phyloP scores from a whole-genome alignment of 2,797 vertebrate genomes.

The Manis pentadactyla region DNA sequence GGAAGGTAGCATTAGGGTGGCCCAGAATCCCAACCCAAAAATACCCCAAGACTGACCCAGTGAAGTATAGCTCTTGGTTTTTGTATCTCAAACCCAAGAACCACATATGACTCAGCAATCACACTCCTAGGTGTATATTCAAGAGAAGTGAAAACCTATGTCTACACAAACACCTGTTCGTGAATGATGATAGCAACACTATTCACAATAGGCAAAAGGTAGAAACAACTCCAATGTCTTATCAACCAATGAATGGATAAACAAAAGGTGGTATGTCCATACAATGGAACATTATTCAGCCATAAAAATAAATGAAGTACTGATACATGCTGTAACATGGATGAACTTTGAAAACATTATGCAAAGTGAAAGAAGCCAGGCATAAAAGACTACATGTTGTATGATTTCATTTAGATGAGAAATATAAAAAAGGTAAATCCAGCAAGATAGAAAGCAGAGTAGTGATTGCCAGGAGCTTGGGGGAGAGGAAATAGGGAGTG shows the following conservation, averaged over 20 bases:
- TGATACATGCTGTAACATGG: accelerated
- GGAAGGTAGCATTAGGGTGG: not conserved
- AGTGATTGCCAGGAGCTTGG: no score
- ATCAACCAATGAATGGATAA: accelerated
- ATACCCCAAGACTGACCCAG: not conserved
- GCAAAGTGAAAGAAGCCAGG: not conserved
- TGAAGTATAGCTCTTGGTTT: not conserved
- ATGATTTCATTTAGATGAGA: not conserved
- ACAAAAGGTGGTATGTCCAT: accelerated
- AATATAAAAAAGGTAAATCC: not conserved
- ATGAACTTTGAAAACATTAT: not conserved
- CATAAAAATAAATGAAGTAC: accelerated
- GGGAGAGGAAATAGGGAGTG: not conserved
- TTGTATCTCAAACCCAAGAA: not conserved
- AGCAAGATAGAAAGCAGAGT: not conserved
- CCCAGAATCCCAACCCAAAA: not conserved
- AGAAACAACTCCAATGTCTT: not conserved
- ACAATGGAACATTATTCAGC: not conserved
- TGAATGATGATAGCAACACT: accelerated
- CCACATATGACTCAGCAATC: accelerated
- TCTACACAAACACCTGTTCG: accelerated
- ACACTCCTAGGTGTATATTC: not conserved
- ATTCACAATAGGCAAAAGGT: accelerated
- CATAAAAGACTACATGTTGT: accelerated
- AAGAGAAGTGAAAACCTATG: not conserved